phyloP scores from a whole-genome alignment of 2,113 vertebrate genomes.

The Scalopus aquaticus region DNA sequence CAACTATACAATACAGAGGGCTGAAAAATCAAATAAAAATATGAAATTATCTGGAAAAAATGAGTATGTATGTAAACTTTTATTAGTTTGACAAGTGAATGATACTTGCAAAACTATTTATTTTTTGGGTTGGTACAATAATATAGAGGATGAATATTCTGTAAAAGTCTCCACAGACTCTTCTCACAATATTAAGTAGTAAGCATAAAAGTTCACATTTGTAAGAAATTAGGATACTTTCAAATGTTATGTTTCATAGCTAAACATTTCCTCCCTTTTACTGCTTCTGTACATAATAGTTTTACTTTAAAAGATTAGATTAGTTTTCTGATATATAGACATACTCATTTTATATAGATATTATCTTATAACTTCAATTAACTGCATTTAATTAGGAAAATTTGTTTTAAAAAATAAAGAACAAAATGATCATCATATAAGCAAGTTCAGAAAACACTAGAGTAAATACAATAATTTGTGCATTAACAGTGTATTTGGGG shows the following conservation, averaged over 20 bases:
- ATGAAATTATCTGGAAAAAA: not conserved
- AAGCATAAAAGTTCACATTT: not conserved
- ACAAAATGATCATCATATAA: not conserved
- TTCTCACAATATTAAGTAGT: not conserved
- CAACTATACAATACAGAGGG: not conserved
- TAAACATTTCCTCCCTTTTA: constrained; percentile 1
- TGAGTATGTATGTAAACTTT: not conserved
- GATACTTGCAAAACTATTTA: not conserved
- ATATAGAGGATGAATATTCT: not conserved
- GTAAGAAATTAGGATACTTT: not conserved
- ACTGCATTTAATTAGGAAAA: not conserved
- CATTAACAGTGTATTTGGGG: not conserved
- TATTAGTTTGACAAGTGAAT: constrained; percentile 11
- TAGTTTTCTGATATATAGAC: not conserved
- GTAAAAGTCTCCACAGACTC: not conserved
- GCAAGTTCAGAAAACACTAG: not conserved
- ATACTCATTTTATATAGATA: not conserved
- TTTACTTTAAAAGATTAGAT: constrained; percentile 3
- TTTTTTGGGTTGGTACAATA: not conserved
- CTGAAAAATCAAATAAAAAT: not conserved
- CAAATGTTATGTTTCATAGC: not conserved
- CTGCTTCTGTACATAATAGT: not conserved
- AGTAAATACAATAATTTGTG: not conserved
- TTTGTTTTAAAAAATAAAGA: constrained; percentile 11
- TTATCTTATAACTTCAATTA: not conserved